These are phyloP conservation scores for Agonopterix heracliana DNA, from an alignment of 2,888 invertebrate species.

Conservation along the genomic window DNA sequence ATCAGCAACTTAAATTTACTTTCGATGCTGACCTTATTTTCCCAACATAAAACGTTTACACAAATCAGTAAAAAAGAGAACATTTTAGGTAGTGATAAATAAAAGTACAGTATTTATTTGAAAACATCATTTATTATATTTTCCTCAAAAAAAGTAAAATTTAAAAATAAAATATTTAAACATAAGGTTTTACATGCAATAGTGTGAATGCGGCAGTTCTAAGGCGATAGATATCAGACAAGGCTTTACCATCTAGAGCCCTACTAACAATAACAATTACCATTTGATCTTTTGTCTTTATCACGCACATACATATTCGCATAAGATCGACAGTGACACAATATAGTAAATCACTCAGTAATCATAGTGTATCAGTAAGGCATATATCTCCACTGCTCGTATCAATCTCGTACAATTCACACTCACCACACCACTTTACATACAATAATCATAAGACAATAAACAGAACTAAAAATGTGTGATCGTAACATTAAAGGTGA, in stretches of 20 bases:
- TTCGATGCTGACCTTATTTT: too few relatives aligned
- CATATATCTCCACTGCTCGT: background rate
- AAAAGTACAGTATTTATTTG: constrained; percentile 44
- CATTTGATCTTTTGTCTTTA: too few relatives aligned
- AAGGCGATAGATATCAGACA: background rate
- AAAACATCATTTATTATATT: constrained; percentile 76
- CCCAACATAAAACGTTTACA: too few relatives aligned
- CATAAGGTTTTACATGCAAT: constrained; percentile 63
- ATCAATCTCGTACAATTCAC: constrained; percentile 21
- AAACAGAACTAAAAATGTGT: constrained; percentile 65
- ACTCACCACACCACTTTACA: constrained; percentile 33
- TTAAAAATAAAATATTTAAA: constrained; percentile 74
- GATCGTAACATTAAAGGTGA: constrained; percentile 55
- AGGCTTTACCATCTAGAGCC: background rate
- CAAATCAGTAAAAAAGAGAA: too few relatives aligned
- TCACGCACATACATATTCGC: too few relatives aligned
- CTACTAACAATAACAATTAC: too few relatives aligned
- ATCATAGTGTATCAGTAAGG: too few relatives aligned
- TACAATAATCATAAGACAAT: constrained; percentile 48
- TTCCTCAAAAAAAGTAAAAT: constrained; percentile 74
- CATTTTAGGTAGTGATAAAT: background rate
- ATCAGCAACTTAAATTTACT: too few relatives aligned
- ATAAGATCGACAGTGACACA: too few relatives aligned
- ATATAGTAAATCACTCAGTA: background rate
- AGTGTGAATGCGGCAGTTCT: constrained; percentile 44